Base-by-base conservation (phyloP, 2,797 vertebrate species). In the Cirrhinus mrigala region DNA sequence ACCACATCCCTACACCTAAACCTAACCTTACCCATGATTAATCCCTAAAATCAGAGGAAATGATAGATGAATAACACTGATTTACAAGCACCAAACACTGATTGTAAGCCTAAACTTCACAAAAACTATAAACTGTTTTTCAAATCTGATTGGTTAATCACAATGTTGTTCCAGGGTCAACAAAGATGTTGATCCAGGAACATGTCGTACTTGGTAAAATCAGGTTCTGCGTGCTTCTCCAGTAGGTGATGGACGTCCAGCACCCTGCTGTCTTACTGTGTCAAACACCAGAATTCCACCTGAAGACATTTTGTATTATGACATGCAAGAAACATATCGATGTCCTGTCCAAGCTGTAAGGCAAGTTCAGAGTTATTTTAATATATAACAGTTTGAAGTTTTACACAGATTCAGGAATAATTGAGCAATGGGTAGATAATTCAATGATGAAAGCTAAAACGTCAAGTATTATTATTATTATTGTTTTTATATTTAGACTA, bases 291-390 rank as follows among this genome's bases (percentile, higher is more conserved):
- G 0, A 11, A 0, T 68, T 22, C 3, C 0, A 0, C 0, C 27
- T 16, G 1, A 0, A 3, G 0, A 81, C 0, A 16, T 89, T 64
- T 0, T 0, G 18, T 1, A 1, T 0, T 89, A 82, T 1, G 0
- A 0, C 0, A 20, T 2, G 5, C 54, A 86, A 16, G 1, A 48
- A 0, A 0, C 1, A 15, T 0, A 4, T 22, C 0, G 0, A 1
- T 88, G 89, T 54, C 0, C 0, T 0, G 0, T 50, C 1, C 73
- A 4, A 62, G 89, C 89, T 50, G 24, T 89, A 40, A 80, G 50
- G 87, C 24, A 86, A 82, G 84, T 84, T 18, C 16, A 33, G 3
- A 73, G 3, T 33, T 10, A 0, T 46, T 33, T 2, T 3, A 14
- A 5, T 4, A 16, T 6, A 44, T 24, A 37, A 2, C 11, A 15